phyloP scores from a whole-genome alignment of 2,113 vertebrate species.

The Nycticorax nycticorax region DNA sequence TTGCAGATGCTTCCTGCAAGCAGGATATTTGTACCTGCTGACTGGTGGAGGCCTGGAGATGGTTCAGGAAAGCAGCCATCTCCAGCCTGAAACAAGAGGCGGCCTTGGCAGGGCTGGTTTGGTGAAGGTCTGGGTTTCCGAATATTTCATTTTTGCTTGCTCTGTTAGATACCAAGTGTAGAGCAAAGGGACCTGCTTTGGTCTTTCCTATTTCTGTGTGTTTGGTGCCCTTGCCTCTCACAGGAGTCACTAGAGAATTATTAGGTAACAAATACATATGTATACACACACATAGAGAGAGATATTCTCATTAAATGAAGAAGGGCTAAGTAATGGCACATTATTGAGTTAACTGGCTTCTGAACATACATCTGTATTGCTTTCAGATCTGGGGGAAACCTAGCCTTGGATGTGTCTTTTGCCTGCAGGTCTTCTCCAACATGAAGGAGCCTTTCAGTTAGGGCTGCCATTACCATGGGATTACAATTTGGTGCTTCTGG shows the following conservation, averaged over 20 bases:
- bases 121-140: not conserved
- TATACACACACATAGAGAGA: rapidly evolving
- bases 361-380: not conserved
- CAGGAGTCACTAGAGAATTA: not conserved
- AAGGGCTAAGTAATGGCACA: rapidly evolving
- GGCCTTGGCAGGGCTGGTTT: not conserved
- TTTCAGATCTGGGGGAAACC: not conserved
- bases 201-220: not conserved
- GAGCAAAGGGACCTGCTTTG: not conserved
- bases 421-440: not conserved
- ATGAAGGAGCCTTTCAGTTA: not conserved
- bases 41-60: not conserved
- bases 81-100: not conserved
- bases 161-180: not conserved
- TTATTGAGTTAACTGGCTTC: not conserved
- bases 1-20: not conserved
- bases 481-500: not conserved
- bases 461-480: not conserved
- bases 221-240: not conserved
- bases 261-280: not conserved
- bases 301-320: not conserved
- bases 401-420: not conserved
- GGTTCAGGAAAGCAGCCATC: not conserved
- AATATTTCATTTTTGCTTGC: not conserved
- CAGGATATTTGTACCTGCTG: not conserved